Evolutionary conservation across 2,113 vertebrate species (phyloP), one percentile per base, ranked within the genome.

Genomic region (Seriola dumerili): DNA sequence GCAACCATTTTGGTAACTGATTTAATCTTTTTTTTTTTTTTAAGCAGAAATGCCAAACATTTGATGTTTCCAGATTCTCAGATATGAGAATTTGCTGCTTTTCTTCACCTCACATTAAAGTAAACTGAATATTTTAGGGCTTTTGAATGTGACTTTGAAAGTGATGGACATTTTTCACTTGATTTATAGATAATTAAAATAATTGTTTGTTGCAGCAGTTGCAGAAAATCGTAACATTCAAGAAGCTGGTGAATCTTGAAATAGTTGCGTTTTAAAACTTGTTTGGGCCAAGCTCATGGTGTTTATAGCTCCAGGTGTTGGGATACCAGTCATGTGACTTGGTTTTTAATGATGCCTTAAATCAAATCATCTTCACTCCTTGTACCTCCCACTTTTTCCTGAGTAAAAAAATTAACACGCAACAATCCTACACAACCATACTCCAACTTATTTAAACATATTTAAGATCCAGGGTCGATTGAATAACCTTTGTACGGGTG

Each of bases 301-400:
- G 29, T 76, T 74, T 40, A 7, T 7, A 25, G 19, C 25, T 64
- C 57, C 3, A 5, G 68, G 29, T 61, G 54, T 62, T 54, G 11
- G 25, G 58, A 68, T 68, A 46, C 23, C 25, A 38, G 52, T 66
- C 70, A 55, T 76, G 44, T 58, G 74, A 74, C 70, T 57, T 32
- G 42, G 23, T 78, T 57, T 73, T 85, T 80, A 79, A 79, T 76
- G 64, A 76, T 81, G 3, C 32, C 59, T 78, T 29, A 69, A 81
- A 86, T 75, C 34, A 79, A 78, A 80, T 84, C 64, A 44, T 48
- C 57, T 65, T 36, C 7, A 25, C 66, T 80, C 11, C 29, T 36
- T 3, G 5, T 61, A 42, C 58, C 78, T 46, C 63, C 70, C 62
- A 65, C 73, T 57, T 44, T 42, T 19, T 50, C 65, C 48, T 14